These are phyloP conservation scores for Paratrypauchen microcephalus DNA, from an alignment of 2,797 vertebrate species.

Conservation along the genomic window DNA sequence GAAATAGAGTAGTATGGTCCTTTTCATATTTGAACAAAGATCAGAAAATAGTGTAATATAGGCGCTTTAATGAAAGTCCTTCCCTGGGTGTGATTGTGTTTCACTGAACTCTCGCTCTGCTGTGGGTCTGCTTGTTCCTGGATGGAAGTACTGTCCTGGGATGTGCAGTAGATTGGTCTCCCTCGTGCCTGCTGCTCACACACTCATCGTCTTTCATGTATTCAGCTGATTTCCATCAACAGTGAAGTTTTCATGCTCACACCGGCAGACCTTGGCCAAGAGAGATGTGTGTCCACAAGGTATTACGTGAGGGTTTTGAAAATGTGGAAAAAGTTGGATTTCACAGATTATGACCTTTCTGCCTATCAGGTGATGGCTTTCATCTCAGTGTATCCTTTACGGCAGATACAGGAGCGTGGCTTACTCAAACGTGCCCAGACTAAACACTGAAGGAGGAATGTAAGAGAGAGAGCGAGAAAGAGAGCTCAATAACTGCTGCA, in stretches of 20 bases:
- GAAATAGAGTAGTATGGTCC: too few species aligned
- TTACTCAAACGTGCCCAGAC: conserved; percentile 3
- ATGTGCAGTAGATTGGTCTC: conserved; percentile 1
- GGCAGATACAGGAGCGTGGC: conserved; percentile 1
- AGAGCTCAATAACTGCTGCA: not conserved
- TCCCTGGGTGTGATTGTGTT: not conserved
- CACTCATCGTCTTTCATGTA: conserved; percentile 25
- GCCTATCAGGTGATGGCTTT: conserved; percentile 8
- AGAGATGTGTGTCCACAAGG: not conserved
- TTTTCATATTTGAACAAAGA: too few species aligned
- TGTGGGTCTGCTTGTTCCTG: not conserved
- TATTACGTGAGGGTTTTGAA: conserved; percentile 4
- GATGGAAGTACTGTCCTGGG: not conserved
- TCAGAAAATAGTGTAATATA: too few species aligned
- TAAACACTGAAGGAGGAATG: not conserved
- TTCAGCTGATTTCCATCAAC: conserved; percentile 25
- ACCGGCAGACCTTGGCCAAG: conserved; percentile 8
- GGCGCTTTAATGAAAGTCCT: not conserved
- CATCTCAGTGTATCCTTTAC: conserved; percentile 1
- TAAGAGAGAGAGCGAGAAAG: not conserved
- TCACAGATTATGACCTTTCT: conserved; percentile 11
- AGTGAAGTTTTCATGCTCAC: conserved; percentile 7
- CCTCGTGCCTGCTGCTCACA: conserved; percentile 8
- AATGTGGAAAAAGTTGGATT: conserved; percentile 7
- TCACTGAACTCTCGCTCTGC: not conserved